Evolutionary conservation across 2,888 invertebrate species (phyloP), one percentile per base, ranked within the genome.

Genomic region (Formica aserva): DNA sequence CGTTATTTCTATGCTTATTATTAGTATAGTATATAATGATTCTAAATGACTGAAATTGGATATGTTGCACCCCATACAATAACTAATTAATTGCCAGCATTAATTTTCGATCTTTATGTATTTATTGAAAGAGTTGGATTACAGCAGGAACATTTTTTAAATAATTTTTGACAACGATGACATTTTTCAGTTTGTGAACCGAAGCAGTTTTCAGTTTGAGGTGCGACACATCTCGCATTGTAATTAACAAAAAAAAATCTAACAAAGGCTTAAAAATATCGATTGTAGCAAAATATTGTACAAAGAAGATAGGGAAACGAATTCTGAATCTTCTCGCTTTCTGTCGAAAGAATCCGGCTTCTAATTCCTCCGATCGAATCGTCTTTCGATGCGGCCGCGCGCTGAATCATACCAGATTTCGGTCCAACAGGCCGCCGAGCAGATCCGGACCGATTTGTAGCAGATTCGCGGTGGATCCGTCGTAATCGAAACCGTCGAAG

Each of bases 401-500:
- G 13, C 26, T 77, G 13, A 60, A 35, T 82, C 86, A 90, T 65
- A 85, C 90, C 67, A 89, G 81, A 83, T 82, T 87, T 48, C 87
- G 88, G 48, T 90, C 88, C 41, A 90, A 26, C 60, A 88, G 48
- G 5, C 67, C 76, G 1, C 84, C 88, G 22, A 90, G 86, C 0
- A 90, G 75, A n/a, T 88, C 89, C 15, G 87, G 76, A 3, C 85
- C 85, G 8, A 89, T 84, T 52, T 87, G 89, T 1, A 90, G 67
- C 6, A 90, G 32, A 0, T 85, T 82, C 18, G 83, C 77, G 2
- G 55, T 41, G 32, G 90, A 81, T 62, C 77, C 75, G 11, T 92
- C 91, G 35, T 88, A 91, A n/a, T 90, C 91, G 63, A 88, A 88
- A 29, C 81, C 55, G 1, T 92, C 91, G 57, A 87, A 91, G 5